Evolutionary conservation across 1,140 invertebrate genomes (phyloP), one percentile per base, ranked within the genome.

Genomic region (Eupristina koningsbergeri): DNA sequence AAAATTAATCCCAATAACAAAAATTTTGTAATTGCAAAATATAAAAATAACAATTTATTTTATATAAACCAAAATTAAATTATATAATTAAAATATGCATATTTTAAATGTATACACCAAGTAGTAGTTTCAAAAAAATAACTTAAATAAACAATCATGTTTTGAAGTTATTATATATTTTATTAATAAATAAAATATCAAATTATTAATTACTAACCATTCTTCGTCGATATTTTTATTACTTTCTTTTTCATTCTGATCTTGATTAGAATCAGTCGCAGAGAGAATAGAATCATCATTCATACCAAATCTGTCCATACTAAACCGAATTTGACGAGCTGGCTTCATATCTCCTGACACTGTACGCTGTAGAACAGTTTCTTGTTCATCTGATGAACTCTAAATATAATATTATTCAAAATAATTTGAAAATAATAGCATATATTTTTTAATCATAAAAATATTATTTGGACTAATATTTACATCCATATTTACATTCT

Each of bases 291-390:
- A 63, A 63, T 85, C 76, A 39, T 82, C 76, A 31, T 79, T 75
- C 2, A 15, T 29, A n/a, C 67, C 64, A 8, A 67, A 41, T 61
- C 84, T 74, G 26, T 86, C 86, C 58, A 88, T 80, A 19, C 84
- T 86, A 34, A 88, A 89, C 0, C 87, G 83, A 34, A 89, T 88
- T 29, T 88, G 87, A 0, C 87, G 81, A 26, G 67, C 5, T 0
- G 86, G 63, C 50, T 82, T 85, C 29, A 0, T 19, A 31, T 84
- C 53, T 0, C 41, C 53, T 8, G 34, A 15, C 45, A n/a, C n/a
- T 45, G 26, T 22, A 11, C 31, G 50, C 19, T 26, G 47, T 9
- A 74, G 26, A 0, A 50, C 22, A 31, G 3, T 36, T 47, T 80
- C 58, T 34, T 19, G 74, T 75, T 79, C 76, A 7, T 29, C 53